These are phyloP conservation scores for Spheniscus humboldti DNA, from an alignment of 2,797 vertebrate genomes.

Conservation along the genomic window DNA sequence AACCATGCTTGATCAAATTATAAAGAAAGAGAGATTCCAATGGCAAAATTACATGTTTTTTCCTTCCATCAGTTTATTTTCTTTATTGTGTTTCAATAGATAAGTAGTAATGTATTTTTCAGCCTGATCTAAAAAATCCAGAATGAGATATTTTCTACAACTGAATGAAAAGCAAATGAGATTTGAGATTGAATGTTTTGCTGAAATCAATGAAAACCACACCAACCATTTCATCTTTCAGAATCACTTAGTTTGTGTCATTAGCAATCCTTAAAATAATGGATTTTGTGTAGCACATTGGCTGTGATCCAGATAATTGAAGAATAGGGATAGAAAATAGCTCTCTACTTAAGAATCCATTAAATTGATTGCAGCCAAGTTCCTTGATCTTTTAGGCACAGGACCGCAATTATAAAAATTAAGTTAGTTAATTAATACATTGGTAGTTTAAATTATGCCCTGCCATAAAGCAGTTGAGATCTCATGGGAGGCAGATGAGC, in stretches of 20 bases:
- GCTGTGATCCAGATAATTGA: not conserved
- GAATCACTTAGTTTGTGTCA: constrained; percentile 11
- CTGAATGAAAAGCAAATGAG: constrained; percentile 9
- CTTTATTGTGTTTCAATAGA: not conserved
- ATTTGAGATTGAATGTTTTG: not conserved
- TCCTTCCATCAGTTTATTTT: not conserved
- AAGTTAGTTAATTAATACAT: constrained; percentile 40
- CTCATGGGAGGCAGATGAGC: not conserved
- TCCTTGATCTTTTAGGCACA: constrained; percentile 6
- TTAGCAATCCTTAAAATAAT: constrained; percentile 37
- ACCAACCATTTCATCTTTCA: constrained; percentile 2
- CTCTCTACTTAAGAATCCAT: constrained; percentile 14
- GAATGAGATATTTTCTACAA: not conserved
- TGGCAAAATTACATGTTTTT: not conserved
- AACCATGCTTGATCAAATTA: not conserved
- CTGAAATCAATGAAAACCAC: not conserved
- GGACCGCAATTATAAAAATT: not conserved
- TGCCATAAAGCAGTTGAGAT: not conserved
- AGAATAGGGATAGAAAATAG: not conserved
- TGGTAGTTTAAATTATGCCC: not conserved
- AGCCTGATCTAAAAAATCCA: not conserved
- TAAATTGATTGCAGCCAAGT: not conserved
- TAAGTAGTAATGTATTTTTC: not conserved
- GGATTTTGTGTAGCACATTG: not conserved
- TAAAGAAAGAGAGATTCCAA: not conserved